Conservation (phyloP, 2,113 vertebrate genomes). For the Ceyx cyanopectus region DNA sequence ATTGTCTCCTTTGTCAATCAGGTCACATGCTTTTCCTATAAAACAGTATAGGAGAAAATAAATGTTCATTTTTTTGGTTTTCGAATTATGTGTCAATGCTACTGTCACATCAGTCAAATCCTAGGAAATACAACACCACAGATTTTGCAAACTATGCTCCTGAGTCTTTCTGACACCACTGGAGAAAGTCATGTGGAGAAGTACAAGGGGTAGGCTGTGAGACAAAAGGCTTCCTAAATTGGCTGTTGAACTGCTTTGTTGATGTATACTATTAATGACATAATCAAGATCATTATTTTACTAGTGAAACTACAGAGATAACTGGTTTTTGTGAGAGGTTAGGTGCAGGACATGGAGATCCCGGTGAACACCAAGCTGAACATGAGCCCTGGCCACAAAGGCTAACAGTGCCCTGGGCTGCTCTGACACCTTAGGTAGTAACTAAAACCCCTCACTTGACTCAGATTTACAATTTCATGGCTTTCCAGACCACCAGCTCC, state of each 20-base stretch:
- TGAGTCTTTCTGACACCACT: not conserved
- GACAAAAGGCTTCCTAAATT: not conserved
- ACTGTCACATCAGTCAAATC: not conserved
- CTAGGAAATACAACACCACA: not conserved
- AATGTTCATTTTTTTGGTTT: not conserved
- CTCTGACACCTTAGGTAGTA: not conserved
- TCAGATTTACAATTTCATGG: not conserved
- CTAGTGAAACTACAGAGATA: not conserved
- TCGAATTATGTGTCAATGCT: not conserved
- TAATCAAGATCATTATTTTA: not conserved
- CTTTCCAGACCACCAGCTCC: not conserved
- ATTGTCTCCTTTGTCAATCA: slow-evolving; percentile 95
- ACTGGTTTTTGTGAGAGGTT: not conserved
- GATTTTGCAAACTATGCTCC: not conserved
- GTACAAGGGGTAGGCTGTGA: not conserved
- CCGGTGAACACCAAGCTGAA: not conserved
- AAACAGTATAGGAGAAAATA: not conserved
- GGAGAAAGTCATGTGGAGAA: not conserved
- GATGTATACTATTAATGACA: not conserved
- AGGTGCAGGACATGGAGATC: not conserved
- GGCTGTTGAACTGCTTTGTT: not conserved
- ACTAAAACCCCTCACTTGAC: not conserved
- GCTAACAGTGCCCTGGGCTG: not conserved
- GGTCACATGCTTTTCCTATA: slow-evolving; percentile 87
- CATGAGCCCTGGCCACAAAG: not conserved